A percentile compares a stretch with the other conserved stretches of the same genome.
Conservation (phyloP, 2,797 vertebrate genomes). For the Notoglanidium macrostoma region DNA sequence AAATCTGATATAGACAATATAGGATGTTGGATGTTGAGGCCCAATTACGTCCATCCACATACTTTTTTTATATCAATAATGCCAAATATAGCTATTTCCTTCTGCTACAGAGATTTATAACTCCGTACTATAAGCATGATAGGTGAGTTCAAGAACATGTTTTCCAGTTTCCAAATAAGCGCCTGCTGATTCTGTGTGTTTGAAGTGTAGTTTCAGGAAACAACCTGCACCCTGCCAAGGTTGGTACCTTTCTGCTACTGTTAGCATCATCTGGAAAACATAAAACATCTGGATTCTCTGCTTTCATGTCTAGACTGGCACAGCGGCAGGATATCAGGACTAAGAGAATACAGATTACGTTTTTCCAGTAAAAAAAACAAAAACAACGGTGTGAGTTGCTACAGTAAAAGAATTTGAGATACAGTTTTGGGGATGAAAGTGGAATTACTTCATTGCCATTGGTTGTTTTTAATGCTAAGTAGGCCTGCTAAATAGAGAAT, state of each 20-base stretch:
- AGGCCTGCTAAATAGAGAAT: background rate
- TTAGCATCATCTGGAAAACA: conserved; percentile 57
- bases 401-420: background rate
- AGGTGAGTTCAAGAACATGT: background rate
- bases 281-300: conserved; percentile 37
- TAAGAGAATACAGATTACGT: conserved; percentile 3
- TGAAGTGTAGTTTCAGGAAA: background rate
- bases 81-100: background rate
- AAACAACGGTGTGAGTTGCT: background rate
- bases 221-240: conserved; percentile 56
- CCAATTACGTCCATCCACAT: background rate
- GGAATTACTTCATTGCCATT: background rate
- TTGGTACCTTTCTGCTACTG: conserved; percentile 51
- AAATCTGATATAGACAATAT: too few species aligned
- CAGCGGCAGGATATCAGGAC: background rate
- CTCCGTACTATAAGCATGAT: background rate
- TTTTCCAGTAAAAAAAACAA: background rate
- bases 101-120: background rate
- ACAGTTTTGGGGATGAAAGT: background rate
- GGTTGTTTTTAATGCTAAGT: background rate
- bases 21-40: background rate
- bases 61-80: background rate
- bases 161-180: background rate
- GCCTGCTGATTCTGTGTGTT: conserved; percentile 5
- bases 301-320: conserved; percentile 62